A percentile compares a stretch with the other conserved stretches of the same genome.
phyloP scores from a whole-genome alignment of 2,113 vertebrate species.

The Alouatta palliata region DNA sequence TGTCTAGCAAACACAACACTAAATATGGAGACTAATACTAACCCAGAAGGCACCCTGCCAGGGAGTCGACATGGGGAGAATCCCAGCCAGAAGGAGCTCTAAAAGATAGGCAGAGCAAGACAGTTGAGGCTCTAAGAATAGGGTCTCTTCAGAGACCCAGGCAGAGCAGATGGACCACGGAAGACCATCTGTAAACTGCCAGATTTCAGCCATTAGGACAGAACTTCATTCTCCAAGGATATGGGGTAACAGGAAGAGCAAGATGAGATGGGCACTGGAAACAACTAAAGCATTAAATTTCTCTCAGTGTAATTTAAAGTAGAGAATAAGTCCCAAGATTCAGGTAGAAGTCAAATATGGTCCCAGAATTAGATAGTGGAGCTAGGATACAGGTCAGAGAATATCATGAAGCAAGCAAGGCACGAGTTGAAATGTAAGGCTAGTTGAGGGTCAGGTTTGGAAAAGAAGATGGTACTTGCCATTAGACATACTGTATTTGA shows the following conservation, averaged over 20 bases:
- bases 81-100: background rate
- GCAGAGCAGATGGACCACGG: background rate
- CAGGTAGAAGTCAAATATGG: background rate
- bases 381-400: background rate
- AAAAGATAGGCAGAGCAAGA: background rate
- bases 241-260: background rate
- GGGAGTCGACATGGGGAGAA: background rate
- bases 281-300: background rate
- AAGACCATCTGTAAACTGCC: background rate
- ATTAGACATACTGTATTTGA: background rate
- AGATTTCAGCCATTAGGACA: background rate
- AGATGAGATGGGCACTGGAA: background rate
- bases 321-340: background rate
- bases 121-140: accelerated
- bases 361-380: background rate
- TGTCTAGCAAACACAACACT: background rate
- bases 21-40: background rate
- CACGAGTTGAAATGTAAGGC: background rate
- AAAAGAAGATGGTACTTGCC: background rate
- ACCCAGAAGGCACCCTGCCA: no score
- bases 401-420: background rate
- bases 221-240: background rate
- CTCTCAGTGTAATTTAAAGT: background rate
- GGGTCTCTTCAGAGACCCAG: background rate
- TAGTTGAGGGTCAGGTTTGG: background rate